Conservation (phyloP, 2,888 invertebrate species). For the Drosophila meridiana region DNA sequence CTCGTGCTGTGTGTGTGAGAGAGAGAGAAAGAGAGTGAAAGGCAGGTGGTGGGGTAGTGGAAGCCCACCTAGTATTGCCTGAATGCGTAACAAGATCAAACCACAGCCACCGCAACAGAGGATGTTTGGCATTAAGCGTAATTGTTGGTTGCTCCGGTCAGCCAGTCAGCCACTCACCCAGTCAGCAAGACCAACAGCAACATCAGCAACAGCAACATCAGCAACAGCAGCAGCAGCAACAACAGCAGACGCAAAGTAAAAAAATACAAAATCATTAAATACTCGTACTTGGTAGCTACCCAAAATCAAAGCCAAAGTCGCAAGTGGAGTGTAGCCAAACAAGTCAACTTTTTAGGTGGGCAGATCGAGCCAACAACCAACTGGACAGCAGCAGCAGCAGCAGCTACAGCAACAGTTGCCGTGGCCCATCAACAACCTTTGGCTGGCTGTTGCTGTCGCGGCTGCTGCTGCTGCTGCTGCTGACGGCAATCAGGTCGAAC, state of each 20-base stretch:
- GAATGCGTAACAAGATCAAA: conserved; percentile 81
- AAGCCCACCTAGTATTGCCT: conserved; percentile 50
- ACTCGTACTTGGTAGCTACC: conserved; percentile 65
- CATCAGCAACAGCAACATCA: conserved; percentile 19
- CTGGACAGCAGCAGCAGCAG: conserved; percentile 36
- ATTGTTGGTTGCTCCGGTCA: conserved; percentile 69
- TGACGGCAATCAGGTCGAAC: conserved; percentile 78
- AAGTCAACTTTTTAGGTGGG: conserved; percentile 76
- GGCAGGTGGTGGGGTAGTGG: not conserved
- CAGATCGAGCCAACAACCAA: conserved; percentile 51
- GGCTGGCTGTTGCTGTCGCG: conserved; percentile 39
- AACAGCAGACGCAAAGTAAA: conserved; percentile 20
- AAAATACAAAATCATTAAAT: conserved; percentile 76
- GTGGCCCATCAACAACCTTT: conserved; percentile 57
- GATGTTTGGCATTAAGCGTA: conserved; percentile 82
- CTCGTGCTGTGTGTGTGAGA: not conserved
- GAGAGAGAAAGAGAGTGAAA: conserved; percentile 10
- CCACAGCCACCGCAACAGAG: conserved; percentile 77
- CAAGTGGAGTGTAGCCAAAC: conserved; percentile 75
- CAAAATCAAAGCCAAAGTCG: conserved; percentile 76
- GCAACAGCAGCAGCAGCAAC: conserved; percentile 3
- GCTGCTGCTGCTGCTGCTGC: conserved; percentile 38
- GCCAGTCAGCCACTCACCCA: conserved; percentile 41
- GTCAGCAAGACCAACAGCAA: conserved; percentile 31
- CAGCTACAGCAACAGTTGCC: conserved; percentile 57